Evolutionary conservation across 53 echinoderm and acorn worm species (phyloP).

Genomic region (Astropecten irregularis): DNA sequence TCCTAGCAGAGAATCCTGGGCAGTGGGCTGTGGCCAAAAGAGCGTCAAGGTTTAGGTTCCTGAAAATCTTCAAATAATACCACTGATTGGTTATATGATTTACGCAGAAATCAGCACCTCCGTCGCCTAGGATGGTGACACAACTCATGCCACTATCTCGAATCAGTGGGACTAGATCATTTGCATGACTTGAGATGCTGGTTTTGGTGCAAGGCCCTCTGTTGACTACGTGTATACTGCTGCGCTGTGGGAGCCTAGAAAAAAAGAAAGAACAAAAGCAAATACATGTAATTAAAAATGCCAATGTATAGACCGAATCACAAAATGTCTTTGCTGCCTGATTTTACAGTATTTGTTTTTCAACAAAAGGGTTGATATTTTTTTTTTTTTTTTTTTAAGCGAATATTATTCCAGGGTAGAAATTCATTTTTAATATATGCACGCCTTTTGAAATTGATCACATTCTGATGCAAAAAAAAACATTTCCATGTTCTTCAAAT

Average conservation of each 20-base stretch:
- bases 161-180: neutral
- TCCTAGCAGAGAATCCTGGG: constrained; percentile 3
- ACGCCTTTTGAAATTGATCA: too few species aligned
- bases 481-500: too few species aligned
- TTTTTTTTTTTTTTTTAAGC: too few species aligned
- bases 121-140: neutral
- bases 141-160: neutral
- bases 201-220: neutral
- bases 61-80: neutral
- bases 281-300: too few species aligned
- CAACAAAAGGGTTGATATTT: too few species aligned
- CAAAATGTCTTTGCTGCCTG: too few species aligned
- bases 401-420: too few species aligned
- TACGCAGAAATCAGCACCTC: neutral
- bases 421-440: too few species aligned
- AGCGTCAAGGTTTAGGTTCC: neutral
- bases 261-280: too few species aligned
- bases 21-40: neutral
- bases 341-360: too few species aligned
- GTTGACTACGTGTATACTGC: neutral
- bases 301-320: too few species aligned
- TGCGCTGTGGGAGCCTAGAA: constrained; percentile 6
- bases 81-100: neutral
- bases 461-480: too few species aligned
- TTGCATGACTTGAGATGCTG: neutral